Base-by-base conservation (phyloP, 2,888 invertebrate species). In the Melangyna quadrimaculata region DNA sequence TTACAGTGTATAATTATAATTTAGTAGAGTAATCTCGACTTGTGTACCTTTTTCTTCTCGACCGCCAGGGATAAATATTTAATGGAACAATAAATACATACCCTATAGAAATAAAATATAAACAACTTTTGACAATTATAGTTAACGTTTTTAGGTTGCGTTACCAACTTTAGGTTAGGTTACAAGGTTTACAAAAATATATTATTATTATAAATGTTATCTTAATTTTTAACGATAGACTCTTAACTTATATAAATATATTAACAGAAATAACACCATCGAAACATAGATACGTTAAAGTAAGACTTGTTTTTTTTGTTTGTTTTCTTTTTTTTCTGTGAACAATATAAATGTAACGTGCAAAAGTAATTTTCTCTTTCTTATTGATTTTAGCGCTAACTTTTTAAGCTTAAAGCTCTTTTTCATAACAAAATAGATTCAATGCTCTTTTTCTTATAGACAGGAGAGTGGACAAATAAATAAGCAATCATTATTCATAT, bases 371-470 rank as follows among this genome's bases (percentile, higher is more conserved):
- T 45, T 45, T 73, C 61, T 45, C 48, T 32, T 77, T 61, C 17
- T 63, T 2, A 32, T 51, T 45, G 65, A 43, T 65, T 72, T 77
- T 53, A 79, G 72, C 72, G 80, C 55, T 78, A n/a, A 59, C 12
- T 32, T 77, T 75, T 9, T 75, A 48, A 79, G 83, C 83, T 84
- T 75, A 48, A 29, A 84, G 75, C 84, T 75, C n/a, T n/a, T n/a
- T n/a, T 40, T 37, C 27, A 71, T 72, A 79, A 77, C 72, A 75
- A 63, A 71, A 74, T 67, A 17, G 71, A 75, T 48, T 29, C 12
- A 55, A 35, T 43, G 27, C 70, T 57, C 17, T 35, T 32, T 69
- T 78, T 63, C 73, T 84, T 75, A 24, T 9, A 79, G 79, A 79
- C 48, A 43, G n/a, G n/a, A 43, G 48, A 69, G 59, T 45, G 17